These are phyloP conservation scores for Parazoanthus swiftii DNA, from an alignment of 92 coral and sea anemone species.

Conservation along the genomic window DNA sequence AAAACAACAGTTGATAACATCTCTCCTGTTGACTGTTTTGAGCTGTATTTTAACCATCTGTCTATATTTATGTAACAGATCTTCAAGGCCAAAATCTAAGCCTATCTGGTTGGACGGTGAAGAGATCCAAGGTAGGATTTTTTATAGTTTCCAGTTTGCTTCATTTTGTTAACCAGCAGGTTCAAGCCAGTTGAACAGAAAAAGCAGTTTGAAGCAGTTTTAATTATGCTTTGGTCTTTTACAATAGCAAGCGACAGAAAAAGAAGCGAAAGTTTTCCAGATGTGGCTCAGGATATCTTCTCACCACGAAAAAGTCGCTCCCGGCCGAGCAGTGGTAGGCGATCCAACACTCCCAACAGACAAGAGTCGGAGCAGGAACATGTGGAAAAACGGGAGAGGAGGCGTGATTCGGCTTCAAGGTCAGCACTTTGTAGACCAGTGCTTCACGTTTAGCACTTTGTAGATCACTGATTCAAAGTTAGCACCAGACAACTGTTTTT, in stretches of 20 bases:
- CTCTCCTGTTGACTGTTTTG: background rate
- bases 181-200: background rate
- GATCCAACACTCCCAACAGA: constrained; percentile 56
- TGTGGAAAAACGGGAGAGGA: background rate
- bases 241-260: constrained; percentile 40
- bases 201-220: background rate
- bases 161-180: background rate
- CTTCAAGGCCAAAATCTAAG: constrained; percentile 72
- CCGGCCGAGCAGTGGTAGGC: constrained; percentile 65
- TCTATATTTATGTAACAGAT: background rate
- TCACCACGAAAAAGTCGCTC: constrained; percentile 42
- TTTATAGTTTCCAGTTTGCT: background rate
- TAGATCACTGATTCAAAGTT: background rate
- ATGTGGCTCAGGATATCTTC: constrained; percentile 37
- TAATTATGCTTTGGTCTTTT: background rate
- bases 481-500: too few species aligned
- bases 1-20: too few species aligned
- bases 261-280: constrained; percentile 40
- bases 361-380: constrained; percentile 33
- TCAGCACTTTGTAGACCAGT: background rate
- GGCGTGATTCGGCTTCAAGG: constrained; percentile 15
- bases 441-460: background rate
- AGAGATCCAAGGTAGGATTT: constrained; percentile 25
- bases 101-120: constrained; percentile 80
- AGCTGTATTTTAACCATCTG: background rate